These are phyloP conservation scores for Coregonus suidteri DNA, from an alignment of 2,797 vertebrate species.

Conservation along the genomic window DNA sequence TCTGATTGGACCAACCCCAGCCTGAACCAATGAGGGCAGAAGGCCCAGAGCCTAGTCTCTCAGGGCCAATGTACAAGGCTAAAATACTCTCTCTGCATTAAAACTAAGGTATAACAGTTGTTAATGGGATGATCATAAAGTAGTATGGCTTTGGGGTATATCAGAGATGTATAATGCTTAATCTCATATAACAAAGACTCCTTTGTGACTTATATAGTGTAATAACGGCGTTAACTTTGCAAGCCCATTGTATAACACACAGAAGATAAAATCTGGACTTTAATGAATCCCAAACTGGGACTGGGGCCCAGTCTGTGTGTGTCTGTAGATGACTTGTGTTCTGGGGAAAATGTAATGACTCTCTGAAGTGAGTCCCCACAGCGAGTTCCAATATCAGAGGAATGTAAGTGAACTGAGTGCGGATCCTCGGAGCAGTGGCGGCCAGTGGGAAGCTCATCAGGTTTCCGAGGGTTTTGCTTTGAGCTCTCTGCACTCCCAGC, in stretches of 20 bases:
- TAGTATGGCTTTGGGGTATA: neutral
- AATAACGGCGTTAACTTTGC: neutral
- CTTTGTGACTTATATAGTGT: neutral
- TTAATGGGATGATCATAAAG: neutral
- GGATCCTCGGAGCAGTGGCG: constrained; percentile 49
- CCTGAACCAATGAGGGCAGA: neutral
- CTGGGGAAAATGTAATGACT: constrained; percentile 18
- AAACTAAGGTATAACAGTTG: neutral
- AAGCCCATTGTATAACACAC: neutral
- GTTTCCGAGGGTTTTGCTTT: constrained; percentile 66
- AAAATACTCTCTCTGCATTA: neutral
- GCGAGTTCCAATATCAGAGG: constrained; percentile 53
- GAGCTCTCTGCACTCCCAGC: constrained; percentile 42
- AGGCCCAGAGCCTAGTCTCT: neutral
- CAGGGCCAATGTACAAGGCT: neutral
- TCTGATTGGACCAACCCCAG: constrained; percentile 4
- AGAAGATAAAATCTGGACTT: neutral
- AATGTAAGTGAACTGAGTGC: constrained; percentile 56
- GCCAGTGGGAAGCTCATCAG: constrained; percentile 36
- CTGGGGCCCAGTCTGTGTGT: too few species aligned
- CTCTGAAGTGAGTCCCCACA: neutral
- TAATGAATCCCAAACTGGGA: neutral
- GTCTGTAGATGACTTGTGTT: neutral
- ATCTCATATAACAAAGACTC: neutral
- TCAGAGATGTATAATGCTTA: neutral